Base-by-base conservation (phyloP, 2,797 vertebrate genomes). In the Phrynocephalus forsythii region DNA sequence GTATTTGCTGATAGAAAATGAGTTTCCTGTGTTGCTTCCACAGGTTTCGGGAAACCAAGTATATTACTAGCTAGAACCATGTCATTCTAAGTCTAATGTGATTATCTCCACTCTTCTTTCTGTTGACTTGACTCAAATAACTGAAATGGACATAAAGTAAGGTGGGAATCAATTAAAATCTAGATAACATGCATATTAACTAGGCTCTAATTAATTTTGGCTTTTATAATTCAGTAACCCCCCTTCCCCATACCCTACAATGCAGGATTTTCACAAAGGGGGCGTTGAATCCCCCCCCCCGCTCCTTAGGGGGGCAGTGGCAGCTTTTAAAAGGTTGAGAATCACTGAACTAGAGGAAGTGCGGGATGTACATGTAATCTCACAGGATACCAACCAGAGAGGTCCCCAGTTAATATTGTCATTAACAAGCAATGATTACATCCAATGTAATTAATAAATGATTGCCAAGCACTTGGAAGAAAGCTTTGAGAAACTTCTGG, bases 1-100 rank as follows among this genome's bases (percentile, higher is more conserved):
- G 15, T 63, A 26, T 56, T 79, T 33, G 79, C n/a, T 30, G 22
- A 63, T 86, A 38, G 1, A 78, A 86, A 82, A 85, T 81, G 87
- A 63, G 3, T 75, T 89, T 92, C 86, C 87, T 86, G 81, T 28
- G 3, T 85, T 48, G 20, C 69, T 76, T 91, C 79, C 76, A 85
- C 83, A 91, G 79, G 44, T 56, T 69, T 69, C 91, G 87, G 69
- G 85, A 89, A 72, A 76, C 81, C 5, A 93, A 89, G 92, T 94
- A 90, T 84, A 44, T 24, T 84, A n/a, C 79, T 73, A 87, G 75
- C 78, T 6, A 2, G 67, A 86, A 92, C 68, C 56, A 71, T 79
- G n/a, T 88, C 82, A 86, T 90, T 28, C 71, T 24, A 13, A 38
- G 88, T 83, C n/a, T 80, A 28, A 0, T 71, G 88, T 93, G 73